Evolutionary conservation across 2,797 vertebrate genomes (phyloP).

Genomic region (Propithecus deckenii): DNA sequence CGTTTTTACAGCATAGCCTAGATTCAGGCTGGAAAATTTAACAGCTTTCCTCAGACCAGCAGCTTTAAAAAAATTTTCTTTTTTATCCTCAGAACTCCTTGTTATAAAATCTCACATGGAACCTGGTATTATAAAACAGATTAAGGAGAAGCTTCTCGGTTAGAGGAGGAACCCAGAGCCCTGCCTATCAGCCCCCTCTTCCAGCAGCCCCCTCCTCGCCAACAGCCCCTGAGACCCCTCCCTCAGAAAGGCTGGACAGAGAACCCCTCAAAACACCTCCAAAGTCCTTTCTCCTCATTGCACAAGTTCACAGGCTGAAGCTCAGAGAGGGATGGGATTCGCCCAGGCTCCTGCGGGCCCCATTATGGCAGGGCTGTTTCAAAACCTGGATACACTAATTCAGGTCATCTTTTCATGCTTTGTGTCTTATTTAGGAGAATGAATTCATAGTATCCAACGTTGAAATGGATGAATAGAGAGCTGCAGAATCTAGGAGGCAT

Average conservation of each 20-base stretch:
- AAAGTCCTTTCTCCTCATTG: neutral
- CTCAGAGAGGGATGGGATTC: neutral
- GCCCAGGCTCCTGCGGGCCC: neutral
- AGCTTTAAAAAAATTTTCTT: neutral
- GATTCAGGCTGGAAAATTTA: neutral
- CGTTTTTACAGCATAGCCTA: neutral
- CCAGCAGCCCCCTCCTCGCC: too few species aligned
- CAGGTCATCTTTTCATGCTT: neutral
- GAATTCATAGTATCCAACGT: neutral
- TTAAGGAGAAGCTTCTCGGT: neutral
- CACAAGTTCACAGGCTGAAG: neutral
- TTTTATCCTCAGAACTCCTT: slow-evolving; percentile 32
- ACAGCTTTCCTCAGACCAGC: neutral
- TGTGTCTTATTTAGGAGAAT: neutral
- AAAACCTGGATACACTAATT: neutral
- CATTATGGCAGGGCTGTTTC: neutral
- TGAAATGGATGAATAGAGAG: neutral
- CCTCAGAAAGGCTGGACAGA: neutral
- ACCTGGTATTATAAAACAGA: neutral
- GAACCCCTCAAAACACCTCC: too few species aligned
- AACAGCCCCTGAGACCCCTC: neutral
- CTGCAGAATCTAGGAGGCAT: slow-evolving; percentile 5
- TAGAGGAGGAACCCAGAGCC: neutral
- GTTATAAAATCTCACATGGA: slow-evolving; percentile 4
- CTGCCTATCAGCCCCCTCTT: neutral